Base-by-base conservation (phyloP, 2,113 vertebrate species). In the Theristicus caerulescens region DNA sequence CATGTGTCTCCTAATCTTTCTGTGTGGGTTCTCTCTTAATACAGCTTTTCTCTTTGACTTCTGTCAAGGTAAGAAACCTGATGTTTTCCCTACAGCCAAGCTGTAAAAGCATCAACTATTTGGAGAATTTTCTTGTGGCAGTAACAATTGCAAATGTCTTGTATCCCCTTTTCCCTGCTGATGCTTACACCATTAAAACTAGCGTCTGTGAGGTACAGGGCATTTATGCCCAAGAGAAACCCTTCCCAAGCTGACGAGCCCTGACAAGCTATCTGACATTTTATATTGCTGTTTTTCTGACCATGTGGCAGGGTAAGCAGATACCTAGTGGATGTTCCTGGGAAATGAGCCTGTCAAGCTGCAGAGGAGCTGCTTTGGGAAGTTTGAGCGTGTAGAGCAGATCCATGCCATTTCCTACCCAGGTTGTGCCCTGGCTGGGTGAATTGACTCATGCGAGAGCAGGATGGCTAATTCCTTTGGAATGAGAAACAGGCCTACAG, bases 321-420 rank as follows among this genome's bases (percentile, higher is more conserved):
- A 24, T 46, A 91, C 5, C 19, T 25, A 12, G 20, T 32, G 46
- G n/a, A 38, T 86, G 66, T 34, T 54, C 19, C 52, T 42, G 20
- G n/a, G 42, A 79, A 71, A 55, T 5, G 26, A 72, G 26, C 15
- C 54, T 59, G 42, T 38, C 34, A 74, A 62, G 13, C 8, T 13
- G 12, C 51, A 46, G 10, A 42, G 34, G 9, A 73, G 8, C 52
- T 74, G 42, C 36, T 88, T 58, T 8, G 7, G 52, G 49, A 40
- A 61, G 16, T 55, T 57, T 65, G 58, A 21, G 29, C 2, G 6
- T 16, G 18, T 47, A 65, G 38, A 54, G 17, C 2, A 46, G 25
- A 59, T 42, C 1, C 0, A 0, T 55, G 34, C 34, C 5, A 1
- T 44, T 78, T 59, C 18, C 24, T 58, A 47, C 26, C 19, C 25